Conservation (phyloP, 2,888 invertebrate species). For the Eutolmus rufibarbis region DNA sequence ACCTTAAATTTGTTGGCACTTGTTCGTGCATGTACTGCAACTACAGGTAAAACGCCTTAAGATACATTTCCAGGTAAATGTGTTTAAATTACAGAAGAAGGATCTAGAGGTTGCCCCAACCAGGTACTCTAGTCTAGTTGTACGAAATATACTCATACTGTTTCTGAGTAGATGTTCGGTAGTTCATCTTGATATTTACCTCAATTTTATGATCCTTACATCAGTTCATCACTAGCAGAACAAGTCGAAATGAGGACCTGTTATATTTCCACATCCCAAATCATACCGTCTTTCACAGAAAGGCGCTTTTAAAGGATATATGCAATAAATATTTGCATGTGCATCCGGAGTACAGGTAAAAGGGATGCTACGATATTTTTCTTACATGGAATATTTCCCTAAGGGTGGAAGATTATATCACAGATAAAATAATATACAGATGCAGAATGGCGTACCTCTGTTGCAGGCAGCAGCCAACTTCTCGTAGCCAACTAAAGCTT, state of each 20-base stretch:
- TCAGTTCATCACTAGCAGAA: not conserved
- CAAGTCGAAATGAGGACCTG: not conserved
- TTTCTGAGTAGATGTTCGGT: not conserved
- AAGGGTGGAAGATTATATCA: not conserved
- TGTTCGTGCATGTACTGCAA: not conserved
- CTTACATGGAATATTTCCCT: not conserved
- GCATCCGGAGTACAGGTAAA: not conserved
- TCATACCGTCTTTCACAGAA: not conserved
- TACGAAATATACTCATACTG: not conserved
- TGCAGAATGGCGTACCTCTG: too few relatives aligned
- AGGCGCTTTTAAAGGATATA: not conserved
- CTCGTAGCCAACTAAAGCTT: too few relatives aligned
- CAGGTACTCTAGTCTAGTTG: not conserved
- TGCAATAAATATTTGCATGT: not conserved
- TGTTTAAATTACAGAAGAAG: not conserved
- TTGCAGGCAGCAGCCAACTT: too few relatives aligned
- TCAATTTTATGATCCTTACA: not conserved
- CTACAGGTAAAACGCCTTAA: not conserved
- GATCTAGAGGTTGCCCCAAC: not conserved
- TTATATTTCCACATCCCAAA: not conserved
- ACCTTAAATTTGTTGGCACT: not conserved
- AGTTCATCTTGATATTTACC: not conserved
- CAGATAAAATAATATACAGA: too few relatives aligned
- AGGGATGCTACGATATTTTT: not conserved
- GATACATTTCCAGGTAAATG: not conserved